Base-by-base conservation (phyloP, 2,888 invertebrate genomes). In the Graphium colonna region DNA sequence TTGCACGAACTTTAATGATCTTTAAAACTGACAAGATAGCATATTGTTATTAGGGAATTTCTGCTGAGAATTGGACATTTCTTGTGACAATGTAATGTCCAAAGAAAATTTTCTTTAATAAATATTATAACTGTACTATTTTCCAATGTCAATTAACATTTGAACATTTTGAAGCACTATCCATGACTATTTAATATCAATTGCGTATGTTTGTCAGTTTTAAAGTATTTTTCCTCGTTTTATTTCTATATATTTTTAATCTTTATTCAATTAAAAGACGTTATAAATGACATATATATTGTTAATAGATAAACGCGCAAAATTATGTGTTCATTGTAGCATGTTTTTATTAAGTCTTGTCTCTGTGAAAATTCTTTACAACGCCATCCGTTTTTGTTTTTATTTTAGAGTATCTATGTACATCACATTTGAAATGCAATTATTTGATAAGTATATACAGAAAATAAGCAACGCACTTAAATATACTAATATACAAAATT, bases 401-500 rank as follows among this genome's bases (percentile, higher is more conserved):
- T 5, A 39, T 40, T 10, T n/a, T 17, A 41, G 15, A 40, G 15
- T 49, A 49, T 17, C 5, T 40, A 28, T 28, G 5, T 42, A 50
- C 50, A 50, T 50, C 50, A 50, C 42, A 50, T 41, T 8, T 18
- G 12, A 45, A 50, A 49, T 48, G 26, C 47, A 57, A 54, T 49
- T 51, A 57, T 45, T 45, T 47, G 40, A 50, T 26, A 43, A 17
- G 17, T 28, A 38, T 18, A 21, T 36, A 40, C 2, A 21, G 42
- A 46, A 44, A 42, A 18, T 48, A 54, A 21, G 21, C 12, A 13
- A 12, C 33, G 36, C 12, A 36, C 36, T 12, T n/a, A 36, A 13
- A 36, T 12, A 36, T n/a, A 9, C 3, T 12, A 36, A 5, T 12
- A 13, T 36, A 4, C 1, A 36, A 3, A 36, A 31, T 9, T 9